Evolutionary conservation across 2,888 invertebrate species (phyloP).

Genomic region (Dicyrtoma fusca): DNA sequence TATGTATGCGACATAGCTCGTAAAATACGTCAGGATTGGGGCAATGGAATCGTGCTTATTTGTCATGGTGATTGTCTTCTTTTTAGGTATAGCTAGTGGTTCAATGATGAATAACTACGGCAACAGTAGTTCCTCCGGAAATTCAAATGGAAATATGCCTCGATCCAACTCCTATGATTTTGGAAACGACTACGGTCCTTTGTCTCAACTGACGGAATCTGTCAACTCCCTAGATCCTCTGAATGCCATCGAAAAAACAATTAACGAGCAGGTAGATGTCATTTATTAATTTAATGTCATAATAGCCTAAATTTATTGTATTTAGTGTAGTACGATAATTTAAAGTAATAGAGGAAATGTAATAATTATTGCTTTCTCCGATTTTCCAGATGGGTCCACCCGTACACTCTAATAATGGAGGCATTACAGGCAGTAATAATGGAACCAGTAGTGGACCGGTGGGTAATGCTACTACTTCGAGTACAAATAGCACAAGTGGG

Average conservation of each 20-base stretch:
- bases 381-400: conserved; percentile 36
- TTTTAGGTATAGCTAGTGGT: conserved; percentile 73
- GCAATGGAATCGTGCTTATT: neutral
- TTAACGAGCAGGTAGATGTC: conserved; percentile 78
- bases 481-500: conserved; percentile 40
- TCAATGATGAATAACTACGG: conserved; percentile 74
- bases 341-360: no score
- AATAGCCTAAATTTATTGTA: neutral
- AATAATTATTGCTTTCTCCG: neutral
- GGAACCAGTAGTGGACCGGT: conserved; percentile 41
- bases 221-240: conserved; percentile 88
- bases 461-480: conserved; percentile 43
- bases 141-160: conserved; percentile 55
- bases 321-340: neutral
- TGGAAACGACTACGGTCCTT: conserved; percentile 64
- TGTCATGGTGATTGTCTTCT: neutral
- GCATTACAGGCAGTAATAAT: conserved; percentile 45
- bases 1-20: neutral
- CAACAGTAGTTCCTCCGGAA: conserved; percentile 60
- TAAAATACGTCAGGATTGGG: no score
- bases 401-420: conserved; percentile 19
- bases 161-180: conserved; percentile 58
- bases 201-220: conserved; percentile 81
- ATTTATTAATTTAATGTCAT: neutral
- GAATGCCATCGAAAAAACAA: conserved; percentile 90